These are phyloP conservation scores for Porites evermanni DNA, from an alignment of 92 coral and sea anemone species.

Conservation along the genomic window DNA sequence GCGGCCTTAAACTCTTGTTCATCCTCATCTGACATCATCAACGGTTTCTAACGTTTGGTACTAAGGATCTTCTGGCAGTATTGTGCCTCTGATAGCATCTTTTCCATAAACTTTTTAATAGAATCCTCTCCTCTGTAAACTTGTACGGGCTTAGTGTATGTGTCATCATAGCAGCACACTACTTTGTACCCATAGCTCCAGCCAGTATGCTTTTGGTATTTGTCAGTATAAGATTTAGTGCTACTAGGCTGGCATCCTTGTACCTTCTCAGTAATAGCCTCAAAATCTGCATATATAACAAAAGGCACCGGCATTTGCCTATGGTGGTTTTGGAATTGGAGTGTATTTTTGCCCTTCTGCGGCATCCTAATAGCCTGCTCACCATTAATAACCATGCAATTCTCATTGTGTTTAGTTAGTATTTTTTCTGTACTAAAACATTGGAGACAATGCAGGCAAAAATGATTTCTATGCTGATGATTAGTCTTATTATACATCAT, in stretches of 20 bases:
- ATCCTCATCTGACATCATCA: background rate
- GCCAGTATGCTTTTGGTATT: background rate
- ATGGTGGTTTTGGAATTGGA: background rate
- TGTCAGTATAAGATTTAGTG: background rate
- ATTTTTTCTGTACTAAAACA: background rate
- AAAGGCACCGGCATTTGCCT: background rate
- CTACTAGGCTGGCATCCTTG: background rate
- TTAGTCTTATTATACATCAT: background rate
- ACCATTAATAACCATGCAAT: background rate
- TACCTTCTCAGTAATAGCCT: background rate
- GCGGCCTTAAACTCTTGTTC: background rate
- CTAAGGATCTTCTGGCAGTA: background rate
- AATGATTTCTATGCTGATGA: background rate
- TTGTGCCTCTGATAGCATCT: background rate
- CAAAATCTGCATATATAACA: conserved; percentile 12
- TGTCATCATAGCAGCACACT: background rate
- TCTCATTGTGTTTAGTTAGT: background rate
- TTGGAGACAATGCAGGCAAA: background rate
- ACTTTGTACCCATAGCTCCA: background rate
- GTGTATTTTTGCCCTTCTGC: no score
- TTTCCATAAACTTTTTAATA: background rate
- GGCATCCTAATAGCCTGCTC: background rate
- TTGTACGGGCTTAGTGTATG: background rate
- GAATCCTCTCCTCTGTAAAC: conserved; percentile 22
- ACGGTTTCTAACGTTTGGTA: background rate